phyloP scores from a whole-genome alignment of 1,140 invertebrate genomes.

The Leptinotarsa defecta region DNA sequence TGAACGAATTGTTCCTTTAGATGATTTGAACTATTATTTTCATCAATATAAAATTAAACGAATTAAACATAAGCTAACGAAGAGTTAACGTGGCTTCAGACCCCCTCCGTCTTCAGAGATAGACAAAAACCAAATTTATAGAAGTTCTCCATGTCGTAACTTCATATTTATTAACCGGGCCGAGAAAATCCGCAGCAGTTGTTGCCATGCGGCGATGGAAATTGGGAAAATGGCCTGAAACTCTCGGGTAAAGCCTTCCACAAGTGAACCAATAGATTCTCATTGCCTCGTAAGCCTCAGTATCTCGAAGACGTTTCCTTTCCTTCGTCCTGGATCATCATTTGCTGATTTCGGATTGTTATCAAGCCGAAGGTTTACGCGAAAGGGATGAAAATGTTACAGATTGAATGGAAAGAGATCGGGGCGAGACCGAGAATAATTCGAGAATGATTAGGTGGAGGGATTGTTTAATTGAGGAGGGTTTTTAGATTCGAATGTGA shows the following conservation, averaged over 20 bases:
- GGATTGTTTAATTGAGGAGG: background rate
- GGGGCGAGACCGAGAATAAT: constrained; percentile 21
- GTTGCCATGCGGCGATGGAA: constrained; percentile 8
- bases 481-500: background rate
- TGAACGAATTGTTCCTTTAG: too few relatives aligned
- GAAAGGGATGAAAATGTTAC: constrained; percentile 16
- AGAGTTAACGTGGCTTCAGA: too few relatives aligned
- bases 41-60: too few relatives aligned
- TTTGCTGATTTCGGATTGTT: constrained; percentile 22
- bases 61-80: too few relatives aligned
- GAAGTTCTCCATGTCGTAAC: background rate
- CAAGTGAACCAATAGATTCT: constrained; percentile 46
- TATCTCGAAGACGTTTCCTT: constrained; percentile 34
- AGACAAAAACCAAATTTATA: background rate
- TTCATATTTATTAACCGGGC: constrained; percentile 4
- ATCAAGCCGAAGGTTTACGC: background rate
- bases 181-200: background rate
- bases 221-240: constrained; percentile 31
- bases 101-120: too few relatives aligned
- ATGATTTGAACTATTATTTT: too few relatives aligned
- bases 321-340: constrained; percentile 25
- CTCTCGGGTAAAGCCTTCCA: constrained; percentile 36
- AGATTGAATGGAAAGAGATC: constrained; percentile 26
- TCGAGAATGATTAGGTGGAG: constrained; percentile 22
- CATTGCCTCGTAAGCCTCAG: constrained; percentile 40